Conservation (phyloP, 2,888 invertebrate genomes). For the Synanthedon formicaeformis region DNA sequence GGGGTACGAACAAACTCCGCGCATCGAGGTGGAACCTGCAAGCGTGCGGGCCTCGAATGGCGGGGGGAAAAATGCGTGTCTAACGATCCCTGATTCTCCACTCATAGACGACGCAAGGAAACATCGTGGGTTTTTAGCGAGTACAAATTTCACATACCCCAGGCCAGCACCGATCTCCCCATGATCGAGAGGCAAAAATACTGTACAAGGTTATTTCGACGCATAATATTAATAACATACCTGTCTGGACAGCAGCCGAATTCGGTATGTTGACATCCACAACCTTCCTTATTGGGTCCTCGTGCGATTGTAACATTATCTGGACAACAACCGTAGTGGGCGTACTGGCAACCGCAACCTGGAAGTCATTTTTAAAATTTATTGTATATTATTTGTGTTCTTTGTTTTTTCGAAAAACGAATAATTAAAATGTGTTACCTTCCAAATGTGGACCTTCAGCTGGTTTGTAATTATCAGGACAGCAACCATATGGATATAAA, state of each 20-base stretch:
- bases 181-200: no score
- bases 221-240: conserved; percentile 18
- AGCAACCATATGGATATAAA: conserved; percentile 83
- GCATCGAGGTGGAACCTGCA: no score
- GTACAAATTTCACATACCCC: no score
- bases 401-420: no score
- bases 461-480: conserved; percentile 86
- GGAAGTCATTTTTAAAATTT: conserved; percentile 3
- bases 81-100: no score
- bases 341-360: conserved; percentile 84
- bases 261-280: conserved; percentile 79
- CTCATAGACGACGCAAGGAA: no score
- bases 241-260: conserved; percentile 90
- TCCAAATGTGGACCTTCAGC: conserved; percentile 84
- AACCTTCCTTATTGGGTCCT: conserved; percentile 84
- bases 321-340: conserved; percentile 87
- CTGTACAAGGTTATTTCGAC: not conserved
- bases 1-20: no score
- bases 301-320: conserved; percentile 83
- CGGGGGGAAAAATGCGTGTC: no score
- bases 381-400: not conserved
- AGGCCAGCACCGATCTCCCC: no score
- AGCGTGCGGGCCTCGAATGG: no score
- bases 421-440: conserved; percentile 41
- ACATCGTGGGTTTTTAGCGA: no score